Evolutionary conservation across 1,140 invertebrate species (phyloP).

Genomic region (Myzus persicae): DNA sequence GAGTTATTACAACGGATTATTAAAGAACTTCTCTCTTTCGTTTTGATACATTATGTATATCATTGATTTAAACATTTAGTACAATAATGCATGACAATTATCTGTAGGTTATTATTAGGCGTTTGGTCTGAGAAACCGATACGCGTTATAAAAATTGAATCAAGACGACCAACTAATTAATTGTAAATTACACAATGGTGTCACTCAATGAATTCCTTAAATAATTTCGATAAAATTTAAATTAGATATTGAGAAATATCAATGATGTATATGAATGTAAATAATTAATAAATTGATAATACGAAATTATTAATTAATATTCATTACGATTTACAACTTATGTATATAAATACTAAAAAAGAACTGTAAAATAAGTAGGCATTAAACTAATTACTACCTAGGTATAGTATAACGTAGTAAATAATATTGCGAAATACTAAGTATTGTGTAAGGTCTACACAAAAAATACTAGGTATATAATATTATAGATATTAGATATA

Average conservation of each 20-base stretch:
- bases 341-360: no score
- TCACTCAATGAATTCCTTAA: background rate
- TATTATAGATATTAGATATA: no score
- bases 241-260: background rate
- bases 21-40: no score
- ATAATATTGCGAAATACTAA: no score
- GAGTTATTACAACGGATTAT: no score
- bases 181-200: background rate
- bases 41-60: background rate
- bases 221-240: background rate
- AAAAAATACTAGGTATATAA: no score
- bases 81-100: background rate
- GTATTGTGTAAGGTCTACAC: no score
- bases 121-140: background rate
- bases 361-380: no score
- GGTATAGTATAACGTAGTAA: no score
- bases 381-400: no score
- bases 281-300: background rate
- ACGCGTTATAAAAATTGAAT: background rate
- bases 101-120: background rate
- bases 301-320: background rate
- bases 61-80: background rate
- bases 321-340: no score
- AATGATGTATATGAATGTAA: background rate
- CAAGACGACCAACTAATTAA: background rate